Percentiles rank a stretch among this genome's conserved stretches.
phyloP scores from a whole-genome alignment of 2,888 invertebrate species.

The Drosophila eohydei region DNA sequence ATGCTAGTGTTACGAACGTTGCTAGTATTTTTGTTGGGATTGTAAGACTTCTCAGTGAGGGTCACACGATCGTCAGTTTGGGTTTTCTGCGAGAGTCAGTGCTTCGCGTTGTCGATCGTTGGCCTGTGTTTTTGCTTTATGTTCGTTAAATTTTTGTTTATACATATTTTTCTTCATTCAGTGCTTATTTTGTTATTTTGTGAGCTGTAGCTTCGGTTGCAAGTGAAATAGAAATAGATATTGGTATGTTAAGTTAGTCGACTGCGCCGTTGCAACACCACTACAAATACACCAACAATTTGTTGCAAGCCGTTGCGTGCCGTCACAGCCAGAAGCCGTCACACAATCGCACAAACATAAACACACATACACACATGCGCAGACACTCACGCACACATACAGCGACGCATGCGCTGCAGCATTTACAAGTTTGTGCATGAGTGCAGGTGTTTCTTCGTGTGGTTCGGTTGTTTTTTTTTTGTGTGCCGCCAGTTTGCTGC shows the following conservation, averaged over 20 bases:
- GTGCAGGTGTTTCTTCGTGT: conserved; percentile 37
- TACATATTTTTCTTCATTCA: conserved; percentile 5
- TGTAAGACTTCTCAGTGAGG: conserved; percentile 8
- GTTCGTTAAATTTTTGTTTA: conserved; percentile 16
- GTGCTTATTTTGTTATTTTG: conserved; percentile 5
- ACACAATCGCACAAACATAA: not conserved
- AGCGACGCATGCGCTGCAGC: conserved; percentile 32
- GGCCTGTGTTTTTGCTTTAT: not conserved
- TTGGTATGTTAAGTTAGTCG: conserved; percentile 11
- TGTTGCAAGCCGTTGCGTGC: conserved; percentile 25
- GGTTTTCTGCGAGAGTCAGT: conserved; percentile 32
- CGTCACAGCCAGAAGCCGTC: conserved; percentile 9
- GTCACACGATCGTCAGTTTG: conserved; percentile 41
- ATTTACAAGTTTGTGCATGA: conserved; percentile 43
- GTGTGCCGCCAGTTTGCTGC: conserved; percentile 14
- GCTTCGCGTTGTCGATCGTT: conserved; percentile 4
- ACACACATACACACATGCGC: not conserved
- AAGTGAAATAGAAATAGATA: not conserved
- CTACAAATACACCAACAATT: conserved; percentile 7
- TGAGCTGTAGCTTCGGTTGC: conserved; percentile 1
- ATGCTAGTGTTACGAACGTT: not conserved
- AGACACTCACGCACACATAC: conserved; percentile 15
- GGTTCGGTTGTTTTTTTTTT: not conserved
- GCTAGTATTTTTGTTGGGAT: conserved; percentile 21
- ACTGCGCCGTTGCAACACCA: conserved; percentile 15